These are phyloP conservation scores for Atethmia centrago DNA, from an alignment of 2,888 invertebrate species.

Conservation along the genomic window DNA sequence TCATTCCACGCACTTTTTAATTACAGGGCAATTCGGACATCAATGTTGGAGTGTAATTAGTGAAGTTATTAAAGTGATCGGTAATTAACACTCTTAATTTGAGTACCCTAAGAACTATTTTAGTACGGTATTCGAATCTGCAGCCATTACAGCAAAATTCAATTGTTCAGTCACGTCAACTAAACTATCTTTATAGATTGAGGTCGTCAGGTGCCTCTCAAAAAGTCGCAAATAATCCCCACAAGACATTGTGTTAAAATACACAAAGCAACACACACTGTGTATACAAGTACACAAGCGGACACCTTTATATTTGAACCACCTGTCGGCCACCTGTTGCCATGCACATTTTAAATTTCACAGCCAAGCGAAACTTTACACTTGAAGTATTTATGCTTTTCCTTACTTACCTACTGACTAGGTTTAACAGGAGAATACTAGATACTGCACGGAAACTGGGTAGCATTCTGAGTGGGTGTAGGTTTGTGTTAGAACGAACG, in stretches of 20 bases:
- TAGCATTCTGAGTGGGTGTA: background rate
- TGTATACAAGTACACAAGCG: slow-evolving; percentile 36
- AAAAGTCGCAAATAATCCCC: background rate
- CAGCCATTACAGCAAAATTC: too few species aligned
- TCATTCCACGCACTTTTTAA: background rate
- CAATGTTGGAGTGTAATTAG: background rate
- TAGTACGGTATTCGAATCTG: background rate
- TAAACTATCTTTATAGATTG: background rate
- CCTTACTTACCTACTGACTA: slow-evolving; percentile 3
- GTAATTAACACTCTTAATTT: too few species aligned
- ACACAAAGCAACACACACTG: slow-evolving; percentile 33
- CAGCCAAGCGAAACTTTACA: slow-evolving; percentile 36
- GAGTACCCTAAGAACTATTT: background rate
- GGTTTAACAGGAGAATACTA: background rate
- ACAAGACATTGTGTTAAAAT: slow-evolving; percentile 22
- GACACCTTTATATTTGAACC: slow-evolving; percentile 46
- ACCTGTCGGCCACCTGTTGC: slow-evolving; percentile 65
- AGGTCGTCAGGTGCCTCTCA: background rate
- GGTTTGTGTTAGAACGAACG: background rate
- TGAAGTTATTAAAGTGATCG: background rate
- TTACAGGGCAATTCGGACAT: background rate
- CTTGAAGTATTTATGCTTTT: slow-evolving; percentile 43
- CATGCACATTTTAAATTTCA: slow-evolving; percentile 56
- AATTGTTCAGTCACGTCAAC: background rate
- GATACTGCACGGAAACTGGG: background rate